Evolutionary conservation across 1,140 invertebrate genomes (phyloP).

Genomic region (Halesus radiatus): DNA sequence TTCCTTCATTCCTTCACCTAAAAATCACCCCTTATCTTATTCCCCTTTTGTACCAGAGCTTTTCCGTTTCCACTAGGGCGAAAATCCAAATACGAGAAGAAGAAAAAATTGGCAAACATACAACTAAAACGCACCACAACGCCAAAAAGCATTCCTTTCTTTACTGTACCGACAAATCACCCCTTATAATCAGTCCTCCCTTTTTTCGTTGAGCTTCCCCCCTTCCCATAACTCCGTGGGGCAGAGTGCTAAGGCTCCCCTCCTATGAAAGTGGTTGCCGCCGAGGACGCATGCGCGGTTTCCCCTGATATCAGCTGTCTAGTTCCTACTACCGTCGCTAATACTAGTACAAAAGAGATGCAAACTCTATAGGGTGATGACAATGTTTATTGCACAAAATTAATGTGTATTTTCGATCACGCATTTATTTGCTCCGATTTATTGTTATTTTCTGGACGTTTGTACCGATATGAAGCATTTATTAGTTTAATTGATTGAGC

Average conservation of each 20-base stretch:
- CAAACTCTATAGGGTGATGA: not conserved
- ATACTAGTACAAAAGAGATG: conserved; percentile 1
- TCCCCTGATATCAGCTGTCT: conserved; percentile 13
- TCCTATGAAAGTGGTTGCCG: conserved; percentile 18
- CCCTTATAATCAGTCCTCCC: not conserved
- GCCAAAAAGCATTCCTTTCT: no score
- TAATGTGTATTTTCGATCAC: not conserved
- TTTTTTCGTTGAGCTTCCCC: not conserved
- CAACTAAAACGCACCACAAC: no score
- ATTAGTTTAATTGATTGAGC: no score
- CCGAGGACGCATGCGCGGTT: not conserved
- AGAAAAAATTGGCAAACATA: no score
- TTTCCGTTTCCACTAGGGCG: no score
- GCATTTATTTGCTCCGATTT: not conserved
- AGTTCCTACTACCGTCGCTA: not conserved
- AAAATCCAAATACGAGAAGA: no score
- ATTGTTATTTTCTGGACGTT: not conserved
- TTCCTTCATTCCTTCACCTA: not conserved
- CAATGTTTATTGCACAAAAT: not conserved
- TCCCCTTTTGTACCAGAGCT: not conserved
- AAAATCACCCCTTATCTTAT: not conserved
- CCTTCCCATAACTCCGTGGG: not conserved
- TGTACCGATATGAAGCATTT: no score
- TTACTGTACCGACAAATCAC: no score
- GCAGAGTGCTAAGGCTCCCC: conserved; percentile 3